Percentiles rank a stretch among this genome's conserved stretches.
These are phyloP conservation scores for Equus quagga DNA, from an alignment of 2,113 vertebrate species.

Conservation along the genomic window DNA sequence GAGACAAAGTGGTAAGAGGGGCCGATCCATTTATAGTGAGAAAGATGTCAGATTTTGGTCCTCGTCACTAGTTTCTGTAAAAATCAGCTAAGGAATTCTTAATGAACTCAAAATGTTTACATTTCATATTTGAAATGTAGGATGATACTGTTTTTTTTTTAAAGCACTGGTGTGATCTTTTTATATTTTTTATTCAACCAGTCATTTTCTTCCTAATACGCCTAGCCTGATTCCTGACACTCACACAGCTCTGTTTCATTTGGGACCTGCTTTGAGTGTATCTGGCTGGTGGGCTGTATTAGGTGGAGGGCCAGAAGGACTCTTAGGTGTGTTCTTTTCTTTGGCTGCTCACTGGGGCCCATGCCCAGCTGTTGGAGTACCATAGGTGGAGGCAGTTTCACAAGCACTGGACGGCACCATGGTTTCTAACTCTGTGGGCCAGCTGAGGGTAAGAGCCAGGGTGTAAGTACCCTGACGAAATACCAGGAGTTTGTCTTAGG, in stretches of 20 bases:
- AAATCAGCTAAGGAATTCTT: background rate
- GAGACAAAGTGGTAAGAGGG: background rate
- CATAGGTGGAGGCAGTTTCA: background rate
- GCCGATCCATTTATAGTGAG: background rate
- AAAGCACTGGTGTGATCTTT: background rate
- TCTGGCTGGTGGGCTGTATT: background rate
- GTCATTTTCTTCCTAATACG: background rate
- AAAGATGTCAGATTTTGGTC: background rate
- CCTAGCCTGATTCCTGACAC: background rate
- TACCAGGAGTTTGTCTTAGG: background rate
- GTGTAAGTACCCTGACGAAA: background rate
- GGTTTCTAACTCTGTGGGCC: background rate
- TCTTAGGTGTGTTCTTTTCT: background rate
- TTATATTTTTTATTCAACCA: background rate
- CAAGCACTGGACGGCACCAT: background rate
- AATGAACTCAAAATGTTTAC: background rate
- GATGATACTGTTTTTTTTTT: background rate
- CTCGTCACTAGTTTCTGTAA: background rate
- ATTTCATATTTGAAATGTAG: background rate
- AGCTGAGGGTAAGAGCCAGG: background rate
- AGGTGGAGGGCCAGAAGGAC: background rate
- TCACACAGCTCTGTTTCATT: background rate
- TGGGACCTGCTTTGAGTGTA: background rate
- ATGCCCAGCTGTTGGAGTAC: background rate
- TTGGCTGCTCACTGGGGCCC: background rate